Evolutionary conservation across 2,113 vertebrate species (phyloP).

Genomic region (Pteronura brasiliensis): DNA sequence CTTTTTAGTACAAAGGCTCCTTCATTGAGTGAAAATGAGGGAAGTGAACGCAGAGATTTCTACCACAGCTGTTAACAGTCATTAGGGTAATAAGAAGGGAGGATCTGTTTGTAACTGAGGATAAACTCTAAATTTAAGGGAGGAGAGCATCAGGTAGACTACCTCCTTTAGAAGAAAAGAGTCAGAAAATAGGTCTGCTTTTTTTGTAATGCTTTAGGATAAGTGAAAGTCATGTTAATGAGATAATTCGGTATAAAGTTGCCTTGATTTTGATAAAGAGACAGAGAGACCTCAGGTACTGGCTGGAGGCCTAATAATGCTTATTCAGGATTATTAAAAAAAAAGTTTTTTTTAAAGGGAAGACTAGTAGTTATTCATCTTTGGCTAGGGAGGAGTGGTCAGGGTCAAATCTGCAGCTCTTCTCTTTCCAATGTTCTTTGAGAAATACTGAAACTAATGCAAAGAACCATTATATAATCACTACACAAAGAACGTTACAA

Average conservation of each 20-base stretch:
- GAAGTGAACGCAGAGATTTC: not conserved
- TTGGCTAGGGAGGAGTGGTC: not conserved
- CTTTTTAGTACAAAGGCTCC: not conserved
- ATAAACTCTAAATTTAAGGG: not conserved
- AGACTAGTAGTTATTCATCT: not conserved
- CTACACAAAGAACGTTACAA: not conserved
- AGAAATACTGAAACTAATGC: not conserved
- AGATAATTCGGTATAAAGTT: not conserved
- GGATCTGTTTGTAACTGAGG: not conserved
- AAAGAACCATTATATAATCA: not conserved
- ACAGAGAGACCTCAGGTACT: not conserved
- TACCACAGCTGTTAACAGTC: not conserved
- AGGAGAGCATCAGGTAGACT: not conserved
- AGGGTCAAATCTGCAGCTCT: not conserved
- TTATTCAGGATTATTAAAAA: not conserved
- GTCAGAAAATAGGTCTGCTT: not conserved
- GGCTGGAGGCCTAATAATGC: not conserved
- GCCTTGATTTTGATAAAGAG: conserved; percentile 21
- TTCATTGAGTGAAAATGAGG: not conserved
- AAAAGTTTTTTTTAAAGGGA: not conserved
- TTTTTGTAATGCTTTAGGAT: not conserved
- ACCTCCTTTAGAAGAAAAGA: not conserved
- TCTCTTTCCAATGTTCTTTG: not conserved
- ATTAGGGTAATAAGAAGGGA: not conserved
- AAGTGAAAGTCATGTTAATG: not conserved